Base-by-base conservation (phyloP, 2,888 invertebrate genomes). In the Eremobia ochroleuca region DNA sequence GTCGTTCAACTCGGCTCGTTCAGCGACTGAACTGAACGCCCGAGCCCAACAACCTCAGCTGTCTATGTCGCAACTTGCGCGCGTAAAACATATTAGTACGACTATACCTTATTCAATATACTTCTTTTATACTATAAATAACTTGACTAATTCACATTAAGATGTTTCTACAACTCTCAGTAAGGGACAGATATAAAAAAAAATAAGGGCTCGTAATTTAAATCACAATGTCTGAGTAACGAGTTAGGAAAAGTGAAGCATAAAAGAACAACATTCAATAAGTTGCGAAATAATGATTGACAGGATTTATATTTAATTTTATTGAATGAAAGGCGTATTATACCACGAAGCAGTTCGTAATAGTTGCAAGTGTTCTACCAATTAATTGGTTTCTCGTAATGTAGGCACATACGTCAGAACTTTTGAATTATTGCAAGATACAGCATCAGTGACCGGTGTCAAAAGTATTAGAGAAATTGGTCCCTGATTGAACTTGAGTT, bases 1-100 rank as follows among this genome's bases (percentile, higher is more conserved):
- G 93, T 90, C 94, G 91, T 94, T 94, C 92, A 94, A 92, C 94
- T 93, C 77, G 70, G 70, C 64, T 73, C 68, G 75, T 83, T 80
- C 85, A 79, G 79, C 76, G 80, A 84, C 77, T 86, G 85, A 86
- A 87, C 86, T 83, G 87, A 89, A 87, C 85, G 89, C 87, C 86
- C 49, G 86, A 87, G 87, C 89, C 87, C 87, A 87, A 89, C 83
- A 88, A 90, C 87, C 83, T 75, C 82, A 76, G 76, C 81, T 76
- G 88, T 86, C 88, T 90, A 85, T 62, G 37, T 65, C 21, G 79
- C 64, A 25, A 72, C 40, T 78, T 34, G 34, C 34, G 25, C 28
- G 70, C 28, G 40, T 72, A 28, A 58, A 78, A 43, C 25, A 65
- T 68, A 21, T 28, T 40, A 69, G 9, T 31, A 77, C 18, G 13